phyloP scores from a whole-genome alignment of 2,797 vertebrate genomes.

The Lophius americanus region DNA sequence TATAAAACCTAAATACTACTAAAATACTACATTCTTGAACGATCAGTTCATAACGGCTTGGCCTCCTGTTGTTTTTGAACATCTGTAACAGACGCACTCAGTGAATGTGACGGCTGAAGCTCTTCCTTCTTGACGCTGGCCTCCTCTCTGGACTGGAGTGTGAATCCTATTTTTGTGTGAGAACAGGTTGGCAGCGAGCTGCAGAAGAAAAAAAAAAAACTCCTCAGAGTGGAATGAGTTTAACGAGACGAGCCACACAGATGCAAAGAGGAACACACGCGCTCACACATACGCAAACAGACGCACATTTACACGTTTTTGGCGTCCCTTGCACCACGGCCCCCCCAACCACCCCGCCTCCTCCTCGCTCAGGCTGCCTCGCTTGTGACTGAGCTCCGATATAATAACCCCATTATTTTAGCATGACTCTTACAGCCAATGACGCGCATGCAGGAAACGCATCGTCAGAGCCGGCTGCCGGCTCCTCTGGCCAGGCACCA shows the following conservation, averaged over 20 bases:
- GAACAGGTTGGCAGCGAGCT: no score
- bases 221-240: constrained; percentile 4
- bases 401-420: constrained; percentile 52
- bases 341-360: constrained; percentile 12
- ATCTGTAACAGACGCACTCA: no score
- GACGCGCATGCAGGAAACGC: constrained; percentile 53
- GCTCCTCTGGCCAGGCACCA: constrained; percentile 24
- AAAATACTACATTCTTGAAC: no score
- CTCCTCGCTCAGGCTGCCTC: constrained; percentile 9
- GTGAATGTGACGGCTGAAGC: no score
- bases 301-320: constrained; percentile 27
- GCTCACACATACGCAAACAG: constrained; percentile 12
- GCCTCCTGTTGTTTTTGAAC: no score
- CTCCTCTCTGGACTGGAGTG: not conserved
- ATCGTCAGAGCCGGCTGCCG: constrained; percentile 41
- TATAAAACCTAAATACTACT: no score
- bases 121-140: no score
- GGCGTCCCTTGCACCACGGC: constrained; percentile 20
- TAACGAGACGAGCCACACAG: constrained; percentile 8
- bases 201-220: no score
- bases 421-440: constrained; percentile 32
- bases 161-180: constrained; percentile 1
- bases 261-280: constrained; percentile 1
- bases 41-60: no score
- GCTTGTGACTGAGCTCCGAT: constrained; percentile 48